Evolutionary conservation across 2,888 invertebrate species (phyloP).

Genomic region (Geotrupes spiniger): DNA sequence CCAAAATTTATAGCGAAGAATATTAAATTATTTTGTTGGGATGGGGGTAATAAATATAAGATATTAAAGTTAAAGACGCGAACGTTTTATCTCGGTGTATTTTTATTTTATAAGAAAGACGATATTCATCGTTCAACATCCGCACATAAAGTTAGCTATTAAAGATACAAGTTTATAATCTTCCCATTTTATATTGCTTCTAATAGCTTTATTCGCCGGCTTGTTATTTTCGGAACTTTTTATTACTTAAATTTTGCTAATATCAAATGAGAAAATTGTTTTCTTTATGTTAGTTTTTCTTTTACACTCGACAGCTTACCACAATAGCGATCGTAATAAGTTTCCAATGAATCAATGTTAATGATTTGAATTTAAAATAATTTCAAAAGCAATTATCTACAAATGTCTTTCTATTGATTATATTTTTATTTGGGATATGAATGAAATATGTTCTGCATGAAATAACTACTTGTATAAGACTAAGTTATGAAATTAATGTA

Average conservation of each 20-base stretch:
- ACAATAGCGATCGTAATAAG: not conserved
- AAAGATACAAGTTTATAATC: constrained; percentile 53
- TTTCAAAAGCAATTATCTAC: too few species aligned
- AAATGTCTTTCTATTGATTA: too few species aligned
- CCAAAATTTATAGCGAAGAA: constrained; percentile 51
- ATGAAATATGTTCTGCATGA: too few species aligned
- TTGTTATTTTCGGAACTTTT: constrained; percentile 54
- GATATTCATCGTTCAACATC: constrained; percentile 49
- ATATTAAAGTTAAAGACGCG: constrained; percentile 50
- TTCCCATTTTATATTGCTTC: constrained; percentile 47
- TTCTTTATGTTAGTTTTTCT: constrained; percentile 10
- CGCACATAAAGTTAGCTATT: constrained; percentile 50
- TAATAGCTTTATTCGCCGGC: constrained; percentile 38
- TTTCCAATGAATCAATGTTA: too few species aligned
- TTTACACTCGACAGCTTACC: constrained; percentile 1
- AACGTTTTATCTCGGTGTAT: constrained; percentile 42
- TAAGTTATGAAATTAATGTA: too few species aligned
- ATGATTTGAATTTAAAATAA: too few species aligned
- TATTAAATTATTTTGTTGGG: constrained; percentile 51
- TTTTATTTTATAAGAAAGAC: constrained; percentile 46
- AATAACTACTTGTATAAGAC: too few species aligned
- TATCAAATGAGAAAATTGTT: constrained; percentile 39
- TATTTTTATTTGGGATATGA: too few species aligned
- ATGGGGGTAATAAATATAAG: constrained; percentile 50
- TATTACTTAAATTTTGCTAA: constrained; percentile 54